A percentile compares a stretch with the other conserved stretches of the same genome.
Conservation (phyloP, 2,888 invertebrate genomes). For the Phalangium opilio region DNA sequence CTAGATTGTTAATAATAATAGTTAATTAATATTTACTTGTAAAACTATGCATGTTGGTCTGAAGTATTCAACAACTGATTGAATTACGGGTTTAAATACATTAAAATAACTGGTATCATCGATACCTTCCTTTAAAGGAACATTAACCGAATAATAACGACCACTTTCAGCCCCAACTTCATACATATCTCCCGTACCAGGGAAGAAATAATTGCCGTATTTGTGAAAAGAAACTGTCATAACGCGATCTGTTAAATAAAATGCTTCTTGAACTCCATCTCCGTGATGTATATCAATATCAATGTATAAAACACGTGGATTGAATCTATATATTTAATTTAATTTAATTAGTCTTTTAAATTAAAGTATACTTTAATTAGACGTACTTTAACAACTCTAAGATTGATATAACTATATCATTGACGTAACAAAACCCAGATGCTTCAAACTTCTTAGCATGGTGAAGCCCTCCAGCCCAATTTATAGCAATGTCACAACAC, state of each 20-base stretch:
- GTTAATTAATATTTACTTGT: constrained; percentile 31
- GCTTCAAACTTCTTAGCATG: constrained; percentile 99
- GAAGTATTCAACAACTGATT: constrained; percentile 82
- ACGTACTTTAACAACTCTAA: constrained; percentile 62
- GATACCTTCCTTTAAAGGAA: constrained; percentile 81
- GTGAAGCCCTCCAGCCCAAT: constrained; percentile 98
- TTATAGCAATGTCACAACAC: constrained; percentile 84
- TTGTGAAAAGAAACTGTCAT: constrained; percentile 99
- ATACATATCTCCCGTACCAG: constrained; percentile 95
- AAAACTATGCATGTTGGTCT: constrained; percentile 91
- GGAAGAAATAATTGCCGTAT: constrained; percentile 94
- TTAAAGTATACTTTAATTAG: neutral
- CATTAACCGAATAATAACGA: constrained; percentile 92
- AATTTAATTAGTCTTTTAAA: too few species aligned
- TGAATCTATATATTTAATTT: constrained; percentile 52
- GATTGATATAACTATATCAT: constrained; percentile 96
- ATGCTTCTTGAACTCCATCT: constrained; percentile 93
- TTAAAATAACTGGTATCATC: constrained; percentile 33
- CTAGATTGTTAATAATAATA: neutral
- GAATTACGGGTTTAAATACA: constrained; percentile 85
- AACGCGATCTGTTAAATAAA: constrained; percentile 89
- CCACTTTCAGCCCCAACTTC: constrained; percentile 94
- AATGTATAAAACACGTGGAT: constrained; percentile 87
- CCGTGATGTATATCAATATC: constrained; percentile 99
- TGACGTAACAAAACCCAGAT: constrained; percentile 98